Evolutionary conservation across 2,113 vertebrate genomes (phyloP), one percentile per base, ranked within the genome.

Genomic region (Gobius niger): DNA sequence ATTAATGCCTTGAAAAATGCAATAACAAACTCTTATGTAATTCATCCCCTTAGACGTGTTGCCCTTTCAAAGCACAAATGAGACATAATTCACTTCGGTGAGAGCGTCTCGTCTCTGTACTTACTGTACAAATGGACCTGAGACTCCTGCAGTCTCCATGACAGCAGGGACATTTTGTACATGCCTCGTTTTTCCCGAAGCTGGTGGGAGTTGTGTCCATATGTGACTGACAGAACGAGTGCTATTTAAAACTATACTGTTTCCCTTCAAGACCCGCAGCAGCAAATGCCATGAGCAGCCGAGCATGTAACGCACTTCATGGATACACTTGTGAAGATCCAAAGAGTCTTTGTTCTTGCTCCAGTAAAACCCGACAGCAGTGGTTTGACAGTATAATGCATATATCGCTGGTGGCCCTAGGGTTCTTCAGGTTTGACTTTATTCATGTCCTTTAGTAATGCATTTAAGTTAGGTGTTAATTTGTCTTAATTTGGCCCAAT

Each of bases 131-230:
- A 61, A 78, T 65, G 50, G 73, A 15, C 59, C 62, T 69, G 66
- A 73, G 53, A 69, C 49, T 78, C 70, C 49, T 66, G 56, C 63
- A 66, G 85, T 86, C 70, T 85, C 87, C 75, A 82, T 87, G 85
- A 86, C 87, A 86, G 86, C 82, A 41, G 68, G 54, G 65, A 78
- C 61, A 11, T 79, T 82, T 62, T 69, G 62, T 73, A 75, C 64
- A 59, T 42, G 19, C 13, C 7, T n/a, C 6, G 15, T 53, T 19
- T 24, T 18, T 52, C 7, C 56, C 65, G 42, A 73, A 68, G 72
- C 67, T 2, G 41, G 52, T 62, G 19, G 47, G 68, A 82, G 75
- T 18, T 59, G 42, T 15, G 62, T 82, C 44, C n/a, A 63, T 63
- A 34, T 47, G 56, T 71, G 73, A 74, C 62, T 70, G 63, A 70